Conservation (phyloP, 2,797 vertebrate genomes). For the Sarcoramphus papa region DNA sequence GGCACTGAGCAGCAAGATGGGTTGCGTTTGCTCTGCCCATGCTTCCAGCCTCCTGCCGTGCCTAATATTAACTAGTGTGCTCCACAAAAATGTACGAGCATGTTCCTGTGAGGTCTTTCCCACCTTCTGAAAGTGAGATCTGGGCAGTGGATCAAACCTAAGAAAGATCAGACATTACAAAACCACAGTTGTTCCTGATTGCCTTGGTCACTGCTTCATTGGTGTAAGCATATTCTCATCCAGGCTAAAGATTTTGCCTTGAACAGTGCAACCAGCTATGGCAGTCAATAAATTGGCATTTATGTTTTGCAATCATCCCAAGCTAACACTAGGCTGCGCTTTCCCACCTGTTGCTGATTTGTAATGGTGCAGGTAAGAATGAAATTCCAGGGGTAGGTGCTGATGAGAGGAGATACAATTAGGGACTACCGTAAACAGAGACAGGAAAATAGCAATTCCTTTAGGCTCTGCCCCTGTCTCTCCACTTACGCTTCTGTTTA, state of each 20-base stretch:
- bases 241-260: not conserved
- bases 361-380: not conserved
- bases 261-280: not conserved
- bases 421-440: not conserved
- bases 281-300: no score
- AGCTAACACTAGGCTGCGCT: not conserved
- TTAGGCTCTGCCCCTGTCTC: not conserved
- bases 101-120: not conserved
- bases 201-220: no score
- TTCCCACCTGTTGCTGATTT: not conserved
- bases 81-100: not conserved
- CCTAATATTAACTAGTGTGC: fast-evolving
- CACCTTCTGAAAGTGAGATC: not conserved
- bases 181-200: not conserved
- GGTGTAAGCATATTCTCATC: not conserved
- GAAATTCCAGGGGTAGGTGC: not conserved
- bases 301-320: not conserved
- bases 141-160: not conserved
- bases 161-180: not conserved
- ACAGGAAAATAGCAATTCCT: not conserved
- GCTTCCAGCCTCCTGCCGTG: not conserved
- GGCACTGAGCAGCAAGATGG: not conserved
- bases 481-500: not conserved
- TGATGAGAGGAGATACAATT: not conserved
- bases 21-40: not conserved